Evolutionary conservation across 64 coral and sea anemone species (phyloP).

Genomic region (Stylophora pistillata): DNA sequence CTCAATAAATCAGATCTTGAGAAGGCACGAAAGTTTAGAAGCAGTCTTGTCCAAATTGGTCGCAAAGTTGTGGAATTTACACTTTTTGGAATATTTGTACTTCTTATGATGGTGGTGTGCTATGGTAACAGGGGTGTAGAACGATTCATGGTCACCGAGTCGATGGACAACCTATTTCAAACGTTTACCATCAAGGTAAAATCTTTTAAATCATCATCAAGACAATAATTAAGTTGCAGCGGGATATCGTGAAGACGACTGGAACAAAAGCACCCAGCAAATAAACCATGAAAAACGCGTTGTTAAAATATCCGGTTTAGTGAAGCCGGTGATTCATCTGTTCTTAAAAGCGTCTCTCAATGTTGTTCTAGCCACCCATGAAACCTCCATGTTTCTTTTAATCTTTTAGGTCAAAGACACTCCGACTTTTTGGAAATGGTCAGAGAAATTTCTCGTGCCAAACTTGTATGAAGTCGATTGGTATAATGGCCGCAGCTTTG

Average conservation of each 20-base stretch:
- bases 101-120: slow-evolving; percentile 52
- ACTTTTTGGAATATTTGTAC: slow-evolving; percentile 46
- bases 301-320: too few species aligned
- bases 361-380: neutral
- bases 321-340: too few species aligned
- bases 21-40: slow-evolving; percentile 39
- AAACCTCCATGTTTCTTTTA: neutral
- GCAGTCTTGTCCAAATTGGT: slow-evolving; percentile 42
- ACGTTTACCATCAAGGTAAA: slow-evolving; percentile 47
- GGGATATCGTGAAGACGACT: too few species aligned
- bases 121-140: slow-evolving; percentile 55
- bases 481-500: slow-evolving; percentile 71
- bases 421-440: slow-evolving; percentile 66
- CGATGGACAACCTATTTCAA: slow-evolving; percentile 44
- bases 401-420: slow-evolving; percentile 48
- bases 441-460: slow-evolving; percentile 56
- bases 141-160: slow-evolving; percentile 42
- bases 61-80: slow-evolving; percentile 54
- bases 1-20: slow-evolving; percentile 42
- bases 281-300: too few species aligned
- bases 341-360: neutral
- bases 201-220: neutral
- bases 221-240: neutral
- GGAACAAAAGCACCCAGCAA: too few species aligned
- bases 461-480: slow-evolving; percentile 71